A percentile compares a stretch with the other conserved stretches of the same genome.
Evolutionary conservation across 2,113 vertebrate genomes (phyloP).

Genomic region (Empidonax alnorum): DNA sequence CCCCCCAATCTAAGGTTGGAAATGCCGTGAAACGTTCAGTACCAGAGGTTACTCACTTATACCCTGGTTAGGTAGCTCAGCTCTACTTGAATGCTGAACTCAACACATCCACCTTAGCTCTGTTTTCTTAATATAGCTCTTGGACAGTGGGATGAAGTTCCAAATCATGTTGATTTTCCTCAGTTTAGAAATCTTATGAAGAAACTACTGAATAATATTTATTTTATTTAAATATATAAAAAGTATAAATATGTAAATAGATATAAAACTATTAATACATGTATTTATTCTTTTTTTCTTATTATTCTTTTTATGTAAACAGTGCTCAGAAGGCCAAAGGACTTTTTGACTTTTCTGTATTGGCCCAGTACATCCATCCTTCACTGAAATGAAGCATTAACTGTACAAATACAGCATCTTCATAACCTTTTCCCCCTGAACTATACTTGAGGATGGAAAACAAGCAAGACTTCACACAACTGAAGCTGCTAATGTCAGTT

Average conservation of each 20-base stretch:
- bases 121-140: neutral
- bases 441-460: neutral
- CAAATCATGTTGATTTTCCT: neutral
- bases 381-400: neutral
- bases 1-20: neutral
- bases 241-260: neutral
- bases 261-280: neutral
- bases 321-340: neutral
- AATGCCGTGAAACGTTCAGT: neutral
- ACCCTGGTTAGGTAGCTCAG: neutral
- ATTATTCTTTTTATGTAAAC: neutral
- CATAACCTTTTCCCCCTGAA: neutral
- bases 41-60: neutral
- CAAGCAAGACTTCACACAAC: neutral
- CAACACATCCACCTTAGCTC: neutral
- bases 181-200: neutral
- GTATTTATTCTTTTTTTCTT: neutral
- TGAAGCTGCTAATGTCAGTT: neutral
- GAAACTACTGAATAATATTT: neutral
- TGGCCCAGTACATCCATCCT: neutral
- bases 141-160: neutral
- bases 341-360: neutral
- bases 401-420: neutral
- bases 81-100: neutral
- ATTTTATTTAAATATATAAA: neutral